Percentiles rank a stretch among this genome's conserved stretches.
Evolutionary conservation across 53 echinoderm and acorn worm genomes (phyloP).

Genomic region (Holothuria leucospilota): DNA sequence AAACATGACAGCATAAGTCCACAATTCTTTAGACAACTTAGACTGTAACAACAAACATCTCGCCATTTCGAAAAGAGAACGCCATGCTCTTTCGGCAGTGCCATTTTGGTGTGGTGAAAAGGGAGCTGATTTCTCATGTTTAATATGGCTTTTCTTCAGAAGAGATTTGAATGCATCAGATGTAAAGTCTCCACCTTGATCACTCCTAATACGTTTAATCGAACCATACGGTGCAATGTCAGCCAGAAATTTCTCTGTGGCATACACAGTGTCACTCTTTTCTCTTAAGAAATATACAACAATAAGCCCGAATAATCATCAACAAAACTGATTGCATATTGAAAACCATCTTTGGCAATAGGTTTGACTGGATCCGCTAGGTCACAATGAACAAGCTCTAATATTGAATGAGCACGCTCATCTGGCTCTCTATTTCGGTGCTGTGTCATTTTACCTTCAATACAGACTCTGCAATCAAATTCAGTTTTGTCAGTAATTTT

Average conservation of each 20-base stretch:
- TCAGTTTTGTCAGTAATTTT: constrained; percentile 32
- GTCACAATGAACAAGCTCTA: constrained; percentile 64
- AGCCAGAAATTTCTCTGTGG: constrained; percentile 53
- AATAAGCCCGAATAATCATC: constrained; percentile 56
- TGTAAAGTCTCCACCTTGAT: constrained; percentile 34
- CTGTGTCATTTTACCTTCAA: constrained; percentile 56
- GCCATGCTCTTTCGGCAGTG: too few species aligned
- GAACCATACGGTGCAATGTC: constrained; percentile 53
- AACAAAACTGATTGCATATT: constrained; percentile 44
- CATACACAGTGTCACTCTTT: constrained; percentile 52
- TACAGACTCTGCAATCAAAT: constrained; percentile 32
- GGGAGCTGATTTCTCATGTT: too few species aligned
- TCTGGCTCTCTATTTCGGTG: constrained; percentile 52
- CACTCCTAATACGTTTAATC: constrained; percentile 26
- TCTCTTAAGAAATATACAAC: constrained; percentile 51
- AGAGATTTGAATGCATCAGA: constrained; percentile 15
- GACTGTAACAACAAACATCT: too few species aligned
- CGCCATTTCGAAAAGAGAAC: too few species aligned
- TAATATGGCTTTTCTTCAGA: too few species aligned
- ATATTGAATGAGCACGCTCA: constrained; percentile 4
- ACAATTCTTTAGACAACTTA: too few species aligned
- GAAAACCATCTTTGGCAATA: constrained; percentile 41
- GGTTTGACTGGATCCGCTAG: constrained; percentile 53
- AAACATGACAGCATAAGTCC: too few species aligned
- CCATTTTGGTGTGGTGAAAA: too few species aligned